Conservation (phyloP, 2,797 vertebrate genomes). For the Coluber constrictor region DNA sequence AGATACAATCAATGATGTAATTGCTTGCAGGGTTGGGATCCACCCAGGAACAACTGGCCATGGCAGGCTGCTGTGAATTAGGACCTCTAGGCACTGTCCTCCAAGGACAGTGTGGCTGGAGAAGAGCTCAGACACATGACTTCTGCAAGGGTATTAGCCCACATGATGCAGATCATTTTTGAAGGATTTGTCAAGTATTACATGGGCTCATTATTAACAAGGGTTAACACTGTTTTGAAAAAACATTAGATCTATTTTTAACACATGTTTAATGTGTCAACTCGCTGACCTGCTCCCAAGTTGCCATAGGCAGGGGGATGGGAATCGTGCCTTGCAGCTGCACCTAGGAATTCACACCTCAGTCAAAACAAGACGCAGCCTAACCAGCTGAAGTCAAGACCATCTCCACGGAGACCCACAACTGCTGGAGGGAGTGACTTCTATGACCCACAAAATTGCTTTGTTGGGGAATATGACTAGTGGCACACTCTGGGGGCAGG, state of each 20-base stretch:
- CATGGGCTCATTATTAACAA: neutral
- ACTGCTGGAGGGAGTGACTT: too few species aligned
- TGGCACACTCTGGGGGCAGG: too few species aligned
- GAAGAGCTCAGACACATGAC: neutral
- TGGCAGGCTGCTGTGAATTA: neutral
- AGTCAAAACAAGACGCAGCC: too few species aligned
- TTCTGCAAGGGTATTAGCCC: neutral
- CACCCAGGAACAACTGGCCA: neutral
- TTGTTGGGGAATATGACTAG: too few species aligned
- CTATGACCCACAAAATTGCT: too few species aligned
- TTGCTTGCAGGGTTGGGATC: neutral
- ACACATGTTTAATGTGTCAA: neutral
- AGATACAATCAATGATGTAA: neutral
- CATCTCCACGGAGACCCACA: too few species aligned
- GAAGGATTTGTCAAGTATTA: neutral
- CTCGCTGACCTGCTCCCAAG: too few species aligned
- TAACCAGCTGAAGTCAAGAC: too few species aligned
- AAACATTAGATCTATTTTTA: neutral
- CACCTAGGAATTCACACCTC: too few species aligned
- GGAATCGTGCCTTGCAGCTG: too few species aligned
- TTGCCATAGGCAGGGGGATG: too few species aligned
- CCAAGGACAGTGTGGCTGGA: neutral
- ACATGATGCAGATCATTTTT: neutral
- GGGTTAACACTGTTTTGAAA: neutral
- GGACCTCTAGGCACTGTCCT: neutral